Percentiles rank a stretch among this genome's conserved stretches.
Conservation (phyloP, 2,797 vertebrate species). For the Leptodactylus fallax region DNA sequence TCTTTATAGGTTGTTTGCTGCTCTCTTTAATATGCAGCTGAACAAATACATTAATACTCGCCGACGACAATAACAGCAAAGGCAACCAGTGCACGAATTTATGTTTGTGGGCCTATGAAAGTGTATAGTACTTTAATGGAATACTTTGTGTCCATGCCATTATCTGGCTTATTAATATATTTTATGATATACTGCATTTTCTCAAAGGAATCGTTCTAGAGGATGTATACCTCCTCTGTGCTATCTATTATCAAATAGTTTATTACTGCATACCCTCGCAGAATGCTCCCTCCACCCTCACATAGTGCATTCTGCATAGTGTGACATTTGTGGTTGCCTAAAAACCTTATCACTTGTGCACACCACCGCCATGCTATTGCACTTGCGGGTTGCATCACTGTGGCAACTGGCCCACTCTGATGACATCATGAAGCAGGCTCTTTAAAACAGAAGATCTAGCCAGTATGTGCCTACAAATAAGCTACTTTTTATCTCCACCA, state of each 20-base stretch:
- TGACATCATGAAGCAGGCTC: no score
- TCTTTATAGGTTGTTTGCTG: conserved; percentile 55
- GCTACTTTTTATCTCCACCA: no score
- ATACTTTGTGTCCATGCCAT: not conserved
- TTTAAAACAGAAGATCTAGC: no score
- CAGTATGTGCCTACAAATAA: no score
- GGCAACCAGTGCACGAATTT: not conserved
- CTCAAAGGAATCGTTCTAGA: not conserved
- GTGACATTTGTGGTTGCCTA: not conserved
- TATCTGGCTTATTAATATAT: not conserved
- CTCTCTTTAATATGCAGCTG: conserved; percentile 23
- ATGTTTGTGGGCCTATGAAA: not conserved
- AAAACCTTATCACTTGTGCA: not conserved
- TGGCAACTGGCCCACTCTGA: no score
- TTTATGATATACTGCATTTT: not conserved
- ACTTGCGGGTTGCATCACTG: no score
- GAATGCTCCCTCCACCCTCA: not conserved
- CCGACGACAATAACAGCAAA: not conserved
- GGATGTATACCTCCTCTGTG: not conserved
- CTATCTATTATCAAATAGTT: not conserved
- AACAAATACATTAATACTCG: conserved; percentile 56
- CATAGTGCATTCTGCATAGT: not conserved
- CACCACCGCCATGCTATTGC: no score
- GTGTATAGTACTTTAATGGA: conserved; percentile 4
- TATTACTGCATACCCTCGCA: not conserved